Conservation (phyloP, 2,888 invertebrate species). For the Limnephilus rhombicus region DNA sequence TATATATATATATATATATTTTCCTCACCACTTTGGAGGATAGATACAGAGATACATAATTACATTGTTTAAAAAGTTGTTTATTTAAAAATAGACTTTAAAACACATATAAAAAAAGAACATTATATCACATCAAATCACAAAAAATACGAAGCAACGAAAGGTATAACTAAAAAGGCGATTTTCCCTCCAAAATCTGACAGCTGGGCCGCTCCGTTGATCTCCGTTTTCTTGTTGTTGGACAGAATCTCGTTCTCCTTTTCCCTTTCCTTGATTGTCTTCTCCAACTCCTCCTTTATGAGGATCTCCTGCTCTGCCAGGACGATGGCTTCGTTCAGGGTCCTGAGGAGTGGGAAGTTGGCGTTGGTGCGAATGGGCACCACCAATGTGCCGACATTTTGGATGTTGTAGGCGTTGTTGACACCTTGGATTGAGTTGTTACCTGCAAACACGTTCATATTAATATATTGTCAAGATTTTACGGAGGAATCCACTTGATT, state of each 20-base stretch:
- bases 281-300: conserved; percentile 75
- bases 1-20: no score
- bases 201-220: conserved; percentile 19
- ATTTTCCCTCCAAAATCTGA: conserved; percentile 44
- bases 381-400: conserved; percentile 71
- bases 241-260: conserved; percentile 72
- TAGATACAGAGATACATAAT: not conserved
- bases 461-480: not conserved
- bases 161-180: not conserved
- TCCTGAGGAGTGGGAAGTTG: conserved; percentile 85
- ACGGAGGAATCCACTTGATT: no score
- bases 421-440: not conserved
- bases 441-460: not conserved
- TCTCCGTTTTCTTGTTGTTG: conserved; percentile 48
- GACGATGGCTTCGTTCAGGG: conserved; percentile 83
- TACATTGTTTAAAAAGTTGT: not conserved
- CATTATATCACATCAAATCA: conserved; percentile 1
- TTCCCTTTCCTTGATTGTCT: conserved; percentile 73
- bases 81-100: not conserved
- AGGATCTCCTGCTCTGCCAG: conserved; percentile 77
- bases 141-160: conserved; percentile 1
- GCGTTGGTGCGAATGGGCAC: conserved; percentile 70
- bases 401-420: conserved; percentile 69
- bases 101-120: not conserved
- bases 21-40: not conserved